Percentiles rank a stretch among this genome's conserved stretches.
phyloP scores from a whole-genome alignment of 2,888 invertebrate genomes.

The Rapana venosa region DNA sequence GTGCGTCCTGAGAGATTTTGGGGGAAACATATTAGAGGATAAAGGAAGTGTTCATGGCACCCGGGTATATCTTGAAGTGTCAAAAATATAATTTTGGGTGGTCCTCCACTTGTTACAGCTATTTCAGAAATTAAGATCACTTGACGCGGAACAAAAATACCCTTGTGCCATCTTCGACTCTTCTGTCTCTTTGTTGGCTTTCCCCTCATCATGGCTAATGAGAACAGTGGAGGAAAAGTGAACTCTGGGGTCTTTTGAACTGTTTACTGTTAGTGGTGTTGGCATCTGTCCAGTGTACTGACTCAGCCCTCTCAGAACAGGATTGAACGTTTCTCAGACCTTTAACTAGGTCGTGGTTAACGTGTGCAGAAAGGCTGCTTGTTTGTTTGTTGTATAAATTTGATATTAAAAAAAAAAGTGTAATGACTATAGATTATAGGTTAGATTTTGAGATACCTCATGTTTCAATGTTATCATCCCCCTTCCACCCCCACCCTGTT shows the following conservation, averaged over 20 bases:
- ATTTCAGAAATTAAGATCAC: neutral
- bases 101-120: neutral
- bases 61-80: neutral
- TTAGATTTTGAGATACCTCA: too few relatives aligned
- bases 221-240: neutral
- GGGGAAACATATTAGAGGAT: neutral
- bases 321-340: too few relatives aligned
- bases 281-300: neutral
- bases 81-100: neutral
- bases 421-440: too few relatives aligned
- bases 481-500: too few relatives aligned
- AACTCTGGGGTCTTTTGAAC: neutral
- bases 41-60: neutral
- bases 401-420: too few relatives aligned
- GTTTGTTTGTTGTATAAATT: too few relatives aligned
- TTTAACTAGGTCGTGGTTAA: too few relatives aligned
- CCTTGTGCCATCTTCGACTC: constrained; percentile 14
- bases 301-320: too few relatives aligned
- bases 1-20: neutral
- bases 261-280: constrained; percentile 4
- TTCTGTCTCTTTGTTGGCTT: neutral
- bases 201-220: neutral
- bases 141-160: neutral
- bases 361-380: too few relatives aligned
- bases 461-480: too few relatives aligned